Evolutionary conservation across 2,113 vertebrate genomes (phyloP).

Genomic region (Hippocampus guttulatus): DNA sequence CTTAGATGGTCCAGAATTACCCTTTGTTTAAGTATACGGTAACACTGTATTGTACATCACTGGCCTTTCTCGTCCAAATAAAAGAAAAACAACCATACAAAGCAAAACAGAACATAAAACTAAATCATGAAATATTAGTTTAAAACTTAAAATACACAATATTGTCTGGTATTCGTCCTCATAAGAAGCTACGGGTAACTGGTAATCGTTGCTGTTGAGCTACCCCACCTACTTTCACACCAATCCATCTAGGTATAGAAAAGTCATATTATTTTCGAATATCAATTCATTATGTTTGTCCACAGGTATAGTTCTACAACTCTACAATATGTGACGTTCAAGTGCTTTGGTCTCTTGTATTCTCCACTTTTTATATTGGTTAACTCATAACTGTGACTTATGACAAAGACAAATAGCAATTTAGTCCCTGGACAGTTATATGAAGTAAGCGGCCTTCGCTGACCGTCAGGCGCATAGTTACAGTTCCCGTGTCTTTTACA

Average conservation of each 20-base stretch:
- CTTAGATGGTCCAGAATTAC: too few relatives aligned
- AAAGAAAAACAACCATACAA: too few relatives aligned
- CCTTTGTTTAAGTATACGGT: too few relatives aligned
- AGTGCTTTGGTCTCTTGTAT: background rate
- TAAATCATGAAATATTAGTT: too few relatives aligned
- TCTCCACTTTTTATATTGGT: background rate
- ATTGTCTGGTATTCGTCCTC: background rate
- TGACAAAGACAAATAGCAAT: constrained; percentile 7
- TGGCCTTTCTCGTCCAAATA: too few relatives aligned
- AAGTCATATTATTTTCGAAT: too few relatives aligned
- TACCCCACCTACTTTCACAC: too few relatives aligned
- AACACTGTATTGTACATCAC: too few relatives aligned
- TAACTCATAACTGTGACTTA: constrained; percentile 5
- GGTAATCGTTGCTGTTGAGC: background rate
- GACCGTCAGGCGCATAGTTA: background rate
- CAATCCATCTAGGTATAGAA: too few relatives aligned
- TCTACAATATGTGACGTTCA: background rate
- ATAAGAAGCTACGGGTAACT: background rate
- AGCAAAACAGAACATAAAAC: too few relatives aligned
- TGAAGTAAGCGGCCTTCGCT: background rate
- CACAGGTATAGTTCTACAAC: background rate
- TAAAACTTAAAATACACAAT: too few relatives aligned
- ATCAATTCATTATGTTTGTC: background rate
- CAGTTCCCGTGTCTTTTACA: constrained; percentile 5
- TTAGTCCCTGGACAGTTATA: background rate